A percentile compares a stretch with the other conserved stretches of the same genome.
Conservation (phyloP, 2,888 invertebrate genomes). For the Caenorhabditis becei region DNA sequence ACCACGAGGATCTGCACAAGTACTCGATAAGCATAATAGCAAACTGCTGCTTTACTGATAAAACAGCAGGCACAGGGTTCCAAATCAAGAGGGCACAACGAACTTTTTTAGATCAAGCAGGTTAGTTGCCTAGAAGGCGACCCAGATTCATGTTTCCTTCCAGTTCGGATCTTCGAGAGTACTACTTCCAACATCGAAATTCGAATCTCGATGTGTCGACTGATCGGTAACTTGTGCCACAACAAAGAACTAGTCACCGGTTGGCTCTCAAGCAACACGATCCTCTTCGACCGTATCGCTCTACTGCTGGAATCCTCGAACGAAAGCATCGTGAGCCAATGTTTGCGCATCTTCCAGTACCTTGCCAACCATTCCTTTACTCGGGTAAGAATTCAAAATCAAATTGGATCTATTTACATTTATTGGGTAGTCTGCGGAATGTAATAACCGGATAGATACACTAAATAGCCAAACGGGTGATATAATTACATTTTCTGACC, state of each 20-base stretch:
- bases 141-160: no score
- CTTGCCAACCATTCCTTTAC: constrained; percentile 60
- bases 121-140: constrained; percentile 2
- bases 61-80: constrained; percentile 32
- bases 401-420: constrained; percentile 22
- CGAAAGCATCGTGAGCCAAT: constrained; percentile 54
- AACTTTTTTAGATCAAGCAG: constrained; percentile 41
- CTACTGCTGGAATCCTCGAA: constrained; percentile 61
- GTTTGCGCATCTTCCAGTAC: constrained; percentile 57
- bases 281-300: constrained; percentile 67
- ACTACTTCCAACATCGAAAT: constrained; percentile 50
- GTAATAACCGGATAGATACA: constrained; percentile 9
- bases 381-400: constrained; percentile 46
- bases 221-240: constrained; percentile 73
- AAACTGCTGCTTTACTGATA: constrained; percentile 48
- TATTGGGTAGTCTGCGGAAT: constrained; percentile 10
- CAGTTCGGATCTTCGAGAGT: constrained; percentile 72
- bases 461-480: not conserved
- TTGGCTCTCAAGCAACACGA: constrained; percentile 62
- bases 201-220: constrained; percentile 67
- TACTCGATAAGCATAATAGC: constrained; percentile 60
- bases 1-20: constrained; percentile 50
- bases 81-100: constrained; percentile 39
- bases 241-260: constrained; percentile 71
- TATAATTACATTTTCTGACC: constrained; percentile 7